Evolutionary conservation across 1,140 invertebrate species (phyloP), one percentile per base, ranked within the genome.

Genomic region (Macrobrachium rosenbergii): DNA sequence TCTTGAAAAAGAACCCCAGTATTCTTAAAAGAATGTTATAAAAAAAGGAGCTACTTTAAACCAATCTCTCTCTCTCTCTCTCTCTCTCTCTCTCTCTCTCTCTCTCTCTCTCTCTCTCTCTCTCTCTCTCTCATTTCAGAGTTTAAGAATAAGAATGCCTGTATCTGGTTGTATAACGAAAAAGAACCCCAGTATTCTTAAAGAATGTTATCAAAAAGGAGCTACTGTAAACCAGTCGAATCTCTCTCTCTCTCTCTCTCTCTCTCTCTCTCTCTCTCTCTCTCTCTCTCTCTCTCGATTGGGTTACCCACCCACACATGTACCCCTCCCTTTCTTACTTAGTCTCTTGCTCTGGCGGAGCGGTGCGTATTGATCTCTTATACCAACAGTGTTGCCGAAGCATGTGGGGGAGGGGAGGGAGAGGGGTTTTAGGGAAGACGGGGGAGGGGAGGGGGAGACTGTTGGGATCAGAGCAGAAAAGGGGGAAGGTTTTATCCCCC

Each of bases 331-430:
- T 19, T 16, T 52, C 37, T 75, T 45, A 52, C 72, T n/a, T 45
- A 43, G 28, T 14, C 72, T 58, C 75, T 58, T 77, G 75, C 75
- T 77, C 59, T 77, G 62, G 43, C 58, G 64, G 69, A 82, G 80
- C 64, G 19, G 23, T 62, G n/a, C 59, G 80, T 67, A 64, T 69
- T 67, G 80, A 69, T 62, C 62, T 23, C 21, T 64, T 52, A 52
- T 64, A 69, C 28, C 28, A 58, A 82, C 60, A 52, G 80, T 52
- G 80, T 43, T n/a, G 63, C 43, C 43, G 80, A 82, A 69, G 37
- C 75, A 79, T 60, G 77, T 43, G 45, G 58, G 67, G 69, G 43
- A 21, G n/a, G 6, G 64, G 43, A 7, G n/a, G 19, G 63, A n/a
- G 43, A 0, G 23, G 63, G 72, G 72, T 43, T 45, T 37, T 5